Base-by-base conservation (phyloP, 1,140 invertebrate species). In the Tetragonula clypearis region DNA sequence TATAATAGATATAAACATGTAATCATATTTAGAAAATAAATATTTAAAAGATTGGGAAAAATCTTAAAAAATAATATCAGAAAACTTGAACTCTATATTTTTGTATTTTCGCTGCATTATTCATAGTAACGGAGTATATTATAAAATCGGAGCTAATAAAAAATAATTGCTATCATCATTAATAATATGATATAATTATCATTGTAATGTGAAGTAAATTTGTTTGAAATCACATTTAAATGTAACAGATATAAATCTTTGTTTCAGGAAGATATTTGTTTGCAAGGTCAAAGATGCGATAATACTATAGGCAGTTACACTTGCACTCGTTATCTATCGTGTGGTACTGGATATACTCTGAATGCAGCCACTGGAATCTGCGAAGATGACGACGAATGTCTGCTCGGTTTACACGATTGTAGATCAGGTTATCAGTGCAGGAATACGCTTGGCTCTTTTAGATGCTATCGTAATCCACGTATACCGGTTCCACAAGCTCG, bases 331-430 rank as follows among this genome's bases (percentile, higher is more conserved):
- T 97, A 97, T 53, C 96, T 97, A 35, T 97, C 97, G 1, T 99
- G 99, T 94, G 99, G 99, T 1, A 99, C 99, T 0, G 99, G 99
- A 1, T 99, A 99, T 92, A 99, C 98, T 0, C 94, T 99, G 6
- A 99, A 99, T 92, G 97, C 97, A 14, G 96, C 97, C 17, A 98
- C 97, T 8, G 97, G 98, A 81, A 95, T 96, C 84, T 99, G 99
- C 94, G 98, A 98, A 95, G 99, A 99, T 94, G 97, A 99, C 88
- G 97, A 99, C 93, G 99, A 99, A 94, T 99, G 99, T 92, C 87
- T 94, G 0, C 94, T 98, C 3, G 97, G 97, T 11, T 97, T 96
- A 0, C 97, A 99, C 92, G 97, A 98, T 90, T 99, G 99, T 92
- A 96, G 96, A 0, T 91, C 95, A 0, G 97, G 96, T 9, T 99